Conservation (phyloP, 2,797 vertebrate species). For the Notolepis coatsorum region DNA sequence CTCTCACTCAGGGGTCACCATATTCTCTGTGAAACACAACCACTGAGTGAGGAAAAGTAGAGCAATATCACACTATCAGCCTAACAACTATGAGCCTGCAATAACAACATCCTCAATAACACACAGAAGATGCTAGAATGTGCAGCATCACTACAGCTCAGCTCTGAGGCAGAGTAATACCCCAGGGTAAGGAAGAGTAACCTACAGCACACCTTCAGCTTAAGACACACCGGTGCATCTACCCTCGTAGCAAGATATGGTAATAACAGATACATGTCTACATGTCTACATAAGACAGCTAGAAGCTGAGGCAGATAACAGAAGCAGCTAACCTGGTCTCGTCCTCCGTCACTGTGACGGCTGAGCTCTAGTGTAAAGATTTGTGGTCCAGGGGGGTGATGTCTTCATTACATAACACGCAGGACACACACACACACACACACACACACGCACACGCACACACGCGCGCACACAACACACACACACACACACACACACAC, state of each 20-base stretch:
- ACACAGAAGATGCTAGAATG: too few relatives aligned
- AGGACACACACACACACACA: slow-evolving; percentile 8
- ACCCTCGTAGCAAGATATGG: background rate
- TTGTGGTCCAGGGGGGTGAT: slow-evolving; percentile 48
- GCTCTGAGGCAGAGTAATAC: too few relatives aligned
- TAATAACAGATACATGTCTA: background rate
- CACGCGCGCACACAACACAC: slow-evolving; percentile 15
- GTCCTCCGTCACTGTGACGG: slow-evolving; percentile 56
- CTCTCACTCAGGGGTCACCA: too few relatives aligned
- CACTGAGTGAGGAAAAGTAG: too few relatives aligned
- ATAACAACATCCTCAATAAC: too few relatives aligned
- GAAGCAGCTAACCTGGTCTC: slow-evolving; percentile 58
- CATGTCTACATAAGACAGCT: slow-evolving; percentile 5
- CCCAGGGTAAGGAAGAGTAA: background rate
- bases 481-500: slow-evolving; percentile 18
- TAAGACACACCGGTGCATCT: background rate
- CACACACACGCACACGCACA: slow-evolving; percentile 49
- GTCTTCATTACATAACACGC: slow-evolving; percentile 61
- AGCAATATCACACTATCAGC: too few relatives aligned
- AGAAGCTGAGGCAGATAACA: slow-evolving; percentile 41
- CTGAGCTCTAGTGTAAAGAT: slow-evolving; percentile 48
- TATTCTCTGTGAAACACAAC: too few relatives aligned
- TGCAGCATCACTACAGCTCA: too few relatives aligned
- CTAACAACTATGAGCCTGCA: too few relatives aligned
- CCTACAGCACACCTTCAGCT: background rate